Evolutionary conservation across 2,113 vertebrate species (phyloP), one percentile per base, ranked within the genome.

Genomic region (Gila orcuttii): DNA sequence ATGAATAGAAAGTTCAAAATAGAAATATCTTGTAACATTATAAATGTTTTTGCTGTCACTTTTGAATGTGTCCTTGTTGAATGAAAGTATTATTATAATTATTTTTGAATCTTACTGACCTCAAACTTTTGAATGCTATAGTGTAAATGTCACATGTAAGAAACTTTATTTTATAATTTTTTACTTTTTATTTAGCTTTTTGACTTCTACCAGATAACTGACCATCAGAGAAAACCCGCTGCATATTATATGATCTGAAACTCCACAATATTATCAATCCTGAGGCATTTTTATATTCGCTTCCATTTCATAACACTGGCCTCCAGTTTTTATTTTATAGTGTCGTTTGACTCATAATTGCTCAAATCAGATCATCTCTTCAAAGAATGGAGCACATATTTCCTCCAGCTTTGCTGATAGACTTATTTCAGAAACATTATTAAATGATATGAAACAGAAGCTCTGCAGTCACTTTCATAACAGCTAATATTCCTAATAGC

Each of bases 401-500:
- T 75, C n/a, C 73, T 66, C 12, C 57, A 60, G 71, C 21, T 1
- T 33, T 45, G 77, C 73, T 57, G 47, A 68, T n/a, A 28, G 50
- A 74, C 21, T 11, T 47, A 39, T 33, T 39, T 23, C 36, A 82
- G 28, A 78, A 50, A 28, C 73, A 19, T 57, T 50, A 82, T 82
- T 71, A 77, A 64, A 79, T 64, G 81, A 59, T 82, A 66, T 78
- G 33, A 79, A 76, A 86, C 45, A 31, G 21, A 31, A 87, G 15
- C 0, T n/a, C 36, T n/a, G 13, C 69, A 85, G 59, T 69, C 47
- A 64, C 66, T 71, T 64, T 83, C 59, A 83, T 57, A 59, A 85
- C 59, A 74, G 57, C 83, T 77, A 68, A 47, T 71, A 78, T 87
- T 82, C 62, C 83, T 89, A 77, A 85, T 83, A 45, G 75, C 33